Evolutionary conservation across 2,113 vertebrate genomes (phyloP), one percentile per base, ranked within the genome.

Genomic region (Nothobranchius kuhntae): DNA sequence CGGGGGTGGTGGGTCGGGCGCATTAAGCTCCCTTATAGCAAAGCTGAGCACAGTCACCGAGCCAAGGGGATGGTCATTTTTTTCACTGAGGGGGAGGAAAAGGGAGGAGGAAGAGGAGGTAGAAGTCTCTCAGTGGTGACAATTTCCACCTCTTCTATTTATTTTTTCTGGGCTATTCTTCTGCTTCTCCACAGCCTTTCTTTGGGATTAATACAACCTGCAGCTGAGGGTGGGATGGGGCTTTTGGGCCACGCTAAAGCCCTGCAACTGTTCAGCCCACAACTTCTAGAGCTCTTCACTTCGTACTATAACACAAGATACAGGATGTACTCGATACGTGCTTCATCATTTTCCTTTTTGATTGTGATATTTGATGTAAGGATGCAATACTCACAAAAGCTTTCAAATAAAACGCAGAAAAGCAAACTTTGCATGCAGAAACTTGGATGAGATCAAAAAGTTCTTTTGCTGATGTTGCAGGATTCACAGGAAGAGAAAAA

Each of bases 11-110:
- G 94, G 94, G 30, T 70, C 65, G 93, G 91, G 71, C 94, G 89
- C 86, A 91, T 92, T 93, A 93, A 92, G 95, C 93, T 93, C 81
- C 83, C 84, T 88, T 71, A 87, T 82, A 83, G 84, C 51, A 67
- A 40, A 83, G 79, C 82, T 74, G 82, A 92, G 91, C 87, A 87
- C 91, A 92, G 84, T 81, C 91, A 91, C 68, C 12, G 84, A 89
- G 84, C 82, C 86, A 87, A 86, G 77, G 88, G 88, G 93, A 90
- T 94, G 93, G 92, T 92, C 93, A 94, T 92, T 96, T 95, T 30
- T 80, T 86, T 83, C 82, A 87, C 78, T 82, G 82, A 79, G 67
- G 68, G 71, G 65, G 73, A 54, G 69, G 75, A 80, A 71, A 26
- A 63, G 52, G 59, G 35, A 36, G 46, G 52, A 35, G 13, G 53